These are phyloP conservation scores for Stratiolaelaps scimitus DNA, from an alignment of 1,140 invertebrate genomes.

Conservation along the genomic window DNA sequence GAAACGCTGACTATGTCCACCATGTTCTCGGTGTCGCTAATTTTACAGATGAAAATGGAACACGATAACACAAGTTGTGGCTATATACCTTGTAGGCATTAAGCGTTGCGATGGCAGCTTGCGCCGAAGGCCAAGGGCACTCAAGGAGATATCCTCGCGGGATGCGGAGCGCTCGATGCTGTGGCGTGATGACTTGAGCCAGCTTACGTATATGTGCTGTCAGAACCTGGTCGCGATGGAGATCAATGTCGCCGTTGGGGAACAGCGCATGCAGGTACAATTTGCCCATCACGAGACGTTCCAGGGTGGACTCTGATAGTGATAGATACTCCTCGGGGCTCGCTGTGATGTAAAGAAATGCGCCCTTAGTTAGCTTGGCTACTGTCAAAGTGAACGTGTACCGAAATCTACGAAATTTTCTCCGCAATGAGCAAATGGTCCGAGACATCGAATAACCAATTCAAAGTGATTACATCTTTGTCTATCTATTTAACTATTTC, in stretches of 20 bases:
- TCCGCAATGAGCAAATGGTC: not conserved
- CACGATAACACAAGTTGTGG: slow-evolving; percentile 8
- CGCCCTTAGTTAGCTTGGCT: not conserved
- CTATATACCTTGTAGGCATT: slow-evolving; percentile 65
- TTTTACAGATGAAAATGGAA: slow-evolving; percentile 27
- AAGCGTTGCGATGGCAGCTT: slow-evolving; percentile 77
- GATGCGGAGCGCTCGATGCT: slow-evolving; percentile 67
- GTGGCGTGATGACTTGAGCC: slow-evolving; percentile 60
- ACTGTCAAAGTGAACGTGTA: not conserved
- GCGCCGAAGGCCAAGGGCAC: slow-evolving; percentile 92
- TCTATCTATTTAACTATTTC: no score
- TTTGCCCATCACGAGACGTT: slow-evolving; percentile 57
- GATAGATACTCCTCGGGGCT: slow-evolving; percentile 67
- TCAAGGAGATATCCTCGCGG: slow-evolving; percentile 69
- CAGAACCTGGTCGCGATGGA: slow-evolving; percentile 75
- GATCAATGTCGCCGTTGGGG: slow-evolving; percentile 91
- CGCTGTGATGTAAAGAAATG: slow-evolving; percentile 42
- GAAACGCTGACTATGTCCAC: no score
- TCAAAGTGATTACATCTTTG: no score
- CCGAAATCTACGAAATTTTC: not conserved
- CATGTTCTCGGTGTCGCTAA: not conserved
- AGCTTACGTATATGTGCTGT: slow-evolving; percentile 77
- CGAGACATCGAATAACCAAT: no score
- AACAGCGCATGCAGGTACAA: slow-evolving; percentile 87
- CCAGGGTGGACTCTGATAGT: slow-evolving; percentile 46